Percentiles rank a stretch among this genome's conserved stretches.
These are phyloP conservation scores for Daboia siamensis DNA, from an alignment of 2,113 vertebrate genomes.

Conservation along the genomic window DNA sequence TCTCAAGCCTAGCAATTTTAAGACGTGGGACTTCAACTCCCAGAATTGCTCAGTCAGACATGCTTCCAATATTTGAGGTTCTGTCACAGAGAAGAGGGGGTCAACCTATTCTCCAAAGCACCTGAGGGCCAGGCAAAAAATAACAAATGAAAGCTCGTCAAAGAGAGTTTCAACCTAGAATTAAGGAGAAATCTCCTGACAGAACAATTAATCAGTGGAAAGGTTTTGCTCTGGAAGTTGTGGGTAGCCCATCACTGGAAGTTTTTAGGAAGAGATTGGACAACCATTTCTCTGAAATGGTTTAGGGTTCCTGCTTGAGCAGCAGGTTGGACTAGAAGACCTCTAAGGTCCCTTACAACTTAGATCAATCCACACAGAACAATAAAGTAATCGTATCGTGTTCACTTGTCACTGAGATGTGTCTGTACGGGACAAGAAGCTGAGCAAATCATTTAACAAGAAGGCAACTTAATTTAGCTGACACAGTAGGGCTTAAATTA, in stretches of 20 bases:
- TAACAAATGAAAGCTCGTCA: not conserved
- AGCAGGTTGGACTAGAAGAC: too few species aligned
- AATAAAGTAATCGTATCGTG: conserved; percentile 8
- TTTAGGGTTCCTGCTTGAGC: too few species aligned
- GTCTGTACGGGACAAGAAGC: conserved; percentile 20
- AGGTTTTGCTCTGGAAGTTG: not conserved
- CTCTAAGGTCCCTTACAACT: too few species aligned
- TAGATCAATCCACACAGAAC: conserved; percentile 20
- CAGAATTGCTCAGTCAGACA: not conserved
- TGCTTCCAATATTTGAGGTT: not conserved
- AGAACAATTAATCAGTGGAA: not conserved
- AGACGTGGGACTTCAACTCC: not conserved
- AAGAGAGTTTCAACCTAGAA: not conserved
- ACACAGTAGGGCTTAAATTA: conserved; percentile 26
- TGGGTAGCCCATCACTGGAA: not conserved
- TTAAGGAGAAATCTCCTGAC: not conserved
- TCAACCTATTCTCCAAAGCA: not conserved
- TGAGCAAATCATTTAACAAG: conserved; percentile 33
- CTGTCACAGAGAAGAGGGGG: not conserved
- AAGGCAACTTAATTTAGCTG: conserved; percentile 29
- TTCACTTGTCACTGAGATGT: not conserved
- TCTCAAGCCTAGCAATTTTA: not conserved
- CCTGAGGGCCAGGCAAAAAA: not conserved
- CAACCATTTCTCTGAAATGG: not conserved
- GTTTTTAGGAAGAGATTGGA: not conserved